phyloP scores from a whole-genome alignment of 2,113 vertebrate species.

The Limanda limanda region DNA sequence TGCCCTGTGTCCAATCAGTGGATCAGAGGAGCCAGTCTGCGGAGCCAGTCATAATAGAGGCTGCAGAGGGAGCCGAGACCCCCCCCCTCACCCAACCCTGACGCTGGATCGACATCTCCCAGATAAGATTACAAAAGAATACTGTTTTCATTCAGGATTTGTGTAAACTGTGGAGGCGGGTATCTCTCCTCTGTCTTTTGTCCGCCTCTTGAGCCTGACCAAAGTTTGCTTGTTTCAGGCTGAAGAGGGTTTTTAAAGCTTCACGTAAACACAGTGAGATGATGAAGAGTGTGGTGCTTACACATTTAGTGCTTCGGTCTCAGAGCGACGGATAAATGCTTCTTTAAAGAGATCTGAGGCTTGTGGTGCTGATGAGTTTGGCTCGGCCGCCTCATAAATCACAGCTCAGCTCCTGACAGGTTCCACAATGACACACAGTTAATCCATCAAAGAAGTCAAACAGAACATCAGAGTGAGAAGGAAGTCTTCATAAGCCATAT shows the following conservation, averaged over 20 bases:
- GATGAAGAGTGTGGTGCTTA: constrained; percentile 13
- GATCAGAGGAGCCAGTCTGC: constrained; percentile 85
- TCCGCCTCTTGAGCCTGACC: constrained; percentile 47
- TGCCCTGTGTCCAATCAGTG: constrained; percentile 79
- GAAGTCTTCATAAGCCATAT: no score
- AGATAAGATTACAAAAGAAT: constrained; percentile 85
- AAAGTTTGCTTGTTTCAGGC: constrained; percentile 61
- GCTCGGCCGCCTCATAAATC: constrained; percentile 17
- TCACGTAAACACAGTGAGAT: constrained; percentile 60
- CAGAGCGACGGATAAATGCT: neutral
- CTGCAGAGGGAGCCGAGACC: constrained; percentile 62
- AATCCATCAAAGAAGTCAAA: no score
- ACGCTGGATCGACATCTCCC: constrained; percentile 79
- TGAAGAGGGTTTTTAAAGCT: constrained; percentile 58
- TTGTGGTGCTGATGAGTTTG: constrained; percentile 19
- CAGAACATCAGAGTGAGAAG: no score
- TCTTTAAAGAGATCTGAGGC: constrained; percentile 4
- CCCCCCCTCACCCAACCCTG: constrained; percentile 14
- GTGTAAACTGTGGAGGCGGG: constrained; percentile 81
- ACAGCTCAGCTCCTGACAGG: neutral
- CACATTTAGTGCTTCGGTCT: constrained; percentile 27
- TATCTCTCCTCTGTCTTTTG: constrained; percentile 62
- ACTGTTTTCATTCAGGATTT: constrained; percentile 83
- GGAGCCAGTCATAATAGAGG: constrained; percentile 83
- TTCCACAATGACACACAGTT: neutral